These are phyloP conservation scores for Antennarius striatus DNA, from an alignment of 2,113 vertebrate species.

Conservation along the genomic window DNA sequence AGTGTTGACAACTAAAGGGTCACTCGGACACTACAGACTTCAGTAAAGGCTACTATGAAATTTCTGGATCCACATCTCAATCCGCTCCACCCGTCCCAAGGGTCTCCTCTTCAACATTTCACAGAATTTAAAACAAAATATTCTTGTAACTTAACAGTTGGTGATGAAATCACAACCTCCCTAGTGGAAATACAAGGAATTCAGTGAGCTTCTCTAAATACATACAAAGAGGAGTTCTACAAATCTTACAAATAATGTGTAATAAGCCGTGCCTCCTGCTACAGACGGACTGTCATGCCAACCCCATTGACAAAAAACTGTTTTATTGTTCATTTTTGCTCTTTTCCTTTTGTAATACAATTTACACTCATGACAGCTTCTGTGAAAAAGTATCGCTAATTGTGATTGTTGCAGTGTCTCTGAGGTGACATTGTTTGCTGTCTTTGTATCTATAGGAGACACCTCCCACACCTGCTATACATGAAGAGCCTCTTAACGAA, in stretches of 20 bases:
- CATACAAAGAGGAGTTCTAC: too few species aligned
- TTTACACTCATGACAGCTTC: not conserved
- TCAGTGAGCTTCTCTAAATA: too few species aligned
- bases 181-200: too few species aligned
- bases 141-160: too few species aligned
- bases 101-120: too few species aligned
- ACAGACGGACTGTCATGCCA: conserved; percentile 1
- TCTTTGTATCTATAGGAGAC: conserved; percentile 76
- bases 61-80: too few species aligned
- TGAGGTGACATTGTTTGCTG: conserved; percentile 10
- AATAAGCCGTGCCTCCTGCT: not conserved
- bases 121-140: too few species aligned
- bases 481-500: conserved; percentile 78
- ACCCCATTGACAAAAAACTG: conserved; percentile 3
- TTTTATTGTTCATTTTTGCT: not conserved
- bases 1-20: not conserved
- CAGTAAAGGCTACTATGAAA: too few species aligned
- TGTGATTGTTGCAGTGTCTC: not conserved
- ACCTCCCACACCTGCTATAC: conserved; percentile 79
- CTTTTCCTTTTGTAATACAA: not conserved
- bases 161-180: too few species aligned
- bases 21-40: too few species aligned
- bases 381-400: not conserved
- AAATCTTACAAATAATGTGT: too few species aligned
- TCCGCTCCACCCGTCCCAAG: too few species aligned